phyloP scores from a whole-genome alignment of 2,113 vertebrate species.

The Heptranchias perlo region DNA sequence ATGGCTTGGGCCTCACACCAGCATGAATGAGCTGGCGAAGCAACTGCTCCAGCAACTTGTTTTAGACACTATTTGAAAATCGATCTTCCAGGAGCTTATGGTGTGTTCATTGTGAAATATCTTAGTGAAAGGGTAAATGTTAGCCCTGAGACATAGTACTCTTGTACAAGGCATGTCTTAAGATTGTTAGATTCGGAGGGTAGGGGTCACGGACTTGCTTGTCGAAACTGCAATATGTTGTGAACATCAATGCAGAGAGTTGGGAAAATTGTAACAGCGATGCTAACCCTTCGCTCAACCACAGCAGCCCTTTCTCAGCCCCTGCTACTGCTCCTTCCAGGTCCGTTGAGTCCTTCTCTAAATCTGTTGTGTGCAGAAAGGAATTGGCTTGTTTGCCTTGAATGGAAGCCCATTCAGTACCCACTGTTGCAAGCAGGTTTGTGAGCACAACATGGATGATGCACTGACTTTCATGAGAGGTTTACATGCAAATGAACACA shows the following conservation, averaged over 20 bases:
- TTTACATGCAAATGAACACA: background rate
- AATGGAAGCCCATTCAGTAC: background rate
- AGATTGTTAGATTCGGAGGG: background rate
- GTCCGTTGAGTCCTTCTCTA: background rate
- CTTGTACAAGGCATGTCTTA: background rate
- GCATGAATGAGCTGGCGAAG: too few relatives aligned
- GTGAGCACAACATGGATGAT: background rate
- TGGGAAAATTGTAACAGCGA: background rate
- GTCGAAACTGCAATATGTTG: background rate
- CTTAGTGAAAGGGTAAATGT: background rate
- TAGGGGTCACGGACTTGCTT: background rate
- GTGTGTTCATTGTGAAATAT: background rate
- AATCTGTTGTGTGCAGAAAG: background rate
- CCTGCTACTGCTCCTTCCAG: background rate
- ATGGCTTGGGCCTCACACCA: too few relatives aligned
- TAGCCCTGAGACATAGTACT: background rate
- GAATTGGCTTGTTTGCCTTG: background rate
- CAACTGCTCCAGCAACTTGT: too few relatives aligned
- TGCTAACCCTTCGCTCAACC: background rate
- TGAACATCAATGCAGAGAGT: background rate
- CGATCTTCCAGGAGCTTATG: too few relatives aligned
- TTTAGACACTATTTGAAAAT: too few relatives aligned
- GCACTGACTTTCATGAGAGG: background rate
- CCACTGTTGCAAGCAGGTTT: background rate
- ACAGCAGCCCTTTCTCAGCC: background rate